Percentiles rank a stretch among this genome's conserved stretches.
Evolutionary conservation across 2,113 vertebrate species (phyloP).

Genomic region (Ovis canadensis): DNA sequence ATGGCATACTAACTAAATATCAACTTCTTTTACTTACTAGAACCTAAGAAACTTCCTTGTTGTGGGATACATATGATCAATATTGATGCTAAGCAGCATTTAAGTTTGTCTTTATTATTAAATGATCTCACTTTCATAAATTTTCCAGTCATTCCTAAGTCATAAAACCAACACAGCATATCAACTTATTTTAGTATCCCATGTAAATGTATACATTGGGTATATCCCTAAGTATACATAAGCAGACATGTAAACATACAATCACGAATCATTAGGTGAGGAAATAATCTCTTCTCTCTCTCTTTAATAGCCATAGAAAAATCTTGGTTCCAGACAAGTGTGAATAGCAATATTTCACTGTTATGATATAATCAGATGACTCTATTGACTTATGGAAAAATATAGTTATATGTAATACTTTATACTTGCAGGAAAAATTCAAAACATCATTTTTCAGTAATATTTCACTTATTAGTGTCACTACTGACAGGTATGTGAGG

Average conservation of each 20-base stretch:
- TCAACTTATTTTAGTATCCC: constrained; percentile 52
- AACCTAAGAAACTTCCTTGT: constrained; percentile 35
- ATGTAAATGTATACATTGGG: constrained; percentile 50
- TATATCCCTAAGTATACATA: background rate
- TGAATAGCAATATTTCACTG: constrained; percentile 1
- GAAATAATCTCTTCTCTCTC: background rate
- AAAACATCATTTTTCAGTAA: background rate
- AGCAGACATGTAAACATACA: background rate
- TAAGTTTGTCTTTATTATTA: constrained; percentile 60
- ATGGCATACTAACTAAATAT: constrained; percentile 59
- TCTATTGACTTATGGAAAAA: background rate
- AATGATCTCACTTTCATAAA: constrained; percentile 69
- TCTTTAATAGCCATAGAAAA: constrained; percentile 40
- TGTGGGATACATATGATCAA: constrained; percentile 52
- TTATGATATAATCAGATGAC: constrained; percentile 43
- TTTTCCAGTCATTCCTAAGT: constrained; percentile 52
- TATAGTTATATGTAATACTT: background rate
- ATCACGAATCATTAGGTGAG: background rate
- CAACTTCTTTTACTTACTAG: constrained; percentile 52
- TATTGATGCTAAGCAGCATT: background rate
- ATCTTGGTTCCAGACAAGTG: constrained; percentile 34
- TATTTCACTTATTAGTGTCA: background rate
- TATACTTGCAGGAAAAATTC: background rate
- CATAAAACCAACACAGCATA: constrained; percentile 64
- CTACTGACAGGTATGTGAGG: background rate